These are phyloP conservation scores for Cygnus olor DNA, from an alignment of 2,797 vertebrate genomes.

Conservation along the genomic window DNA sequence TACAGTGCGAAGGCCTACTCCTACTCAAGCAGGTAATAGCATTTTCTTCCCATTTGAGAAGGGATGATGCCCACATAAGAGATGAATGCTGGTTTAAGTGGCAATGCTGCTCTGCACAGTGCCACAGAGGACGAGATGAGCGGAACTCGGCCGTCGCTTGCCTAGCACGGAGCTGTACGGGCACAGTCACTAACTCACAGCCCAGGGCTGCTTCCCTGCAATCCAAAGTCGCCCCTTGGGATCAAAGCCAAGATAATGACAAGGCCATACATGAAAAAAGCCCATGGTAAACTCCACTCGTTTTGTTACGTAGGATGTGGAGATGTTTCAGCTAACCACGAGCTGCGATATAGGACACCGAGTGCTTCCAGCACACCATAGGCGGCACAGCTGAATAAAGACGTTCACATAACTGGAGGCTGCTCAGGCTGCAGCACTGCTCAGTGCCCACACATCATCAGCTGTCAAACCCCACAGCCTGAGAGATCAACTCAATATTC, in stretches of 20 bases:
- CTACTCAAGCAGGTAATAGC: not conserved
- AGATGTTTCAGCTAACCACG: not conserved
- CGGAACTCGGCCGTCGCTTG: not conserved
- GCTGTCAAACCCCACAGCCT: constrained; percentile 57
- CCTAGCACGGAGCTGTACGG: not conserved
- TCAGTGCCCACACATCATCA: constrained; percentile 59
- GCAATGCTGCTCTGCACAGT: not conserved
- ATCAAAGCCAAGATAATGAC: not conserved
- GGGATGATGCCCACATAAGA: not conserved
- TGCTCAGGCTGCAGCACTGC: constrained; percentile 27
- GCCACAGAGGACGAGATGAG: not conserved
- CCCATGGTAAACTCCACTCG: not conserved
- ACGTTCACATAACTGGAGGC: not conserved
- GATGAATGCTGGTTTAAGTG: not conserved
- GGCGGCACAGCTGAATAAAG: not conserved
- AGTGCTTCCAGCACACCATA: not conserved
- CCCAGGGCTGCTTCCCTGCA: constrained; percentile 27
- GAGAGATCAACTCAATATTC: not conserved
- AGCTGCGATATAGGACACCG: not conserved
- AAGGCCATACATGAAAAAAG: not conserved
- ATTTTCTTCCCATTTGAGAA: not conserved
- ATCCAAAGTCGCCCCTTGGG: not conserved
- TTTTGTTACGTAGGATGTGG: not conserved
- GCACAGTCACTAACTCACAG: not conserved
- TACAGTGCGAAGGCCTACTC: accelerated